Base-by-base conservation (phyloP, 2,797 vertebrate species). In the Knipowitschia caucasica region DNA sequence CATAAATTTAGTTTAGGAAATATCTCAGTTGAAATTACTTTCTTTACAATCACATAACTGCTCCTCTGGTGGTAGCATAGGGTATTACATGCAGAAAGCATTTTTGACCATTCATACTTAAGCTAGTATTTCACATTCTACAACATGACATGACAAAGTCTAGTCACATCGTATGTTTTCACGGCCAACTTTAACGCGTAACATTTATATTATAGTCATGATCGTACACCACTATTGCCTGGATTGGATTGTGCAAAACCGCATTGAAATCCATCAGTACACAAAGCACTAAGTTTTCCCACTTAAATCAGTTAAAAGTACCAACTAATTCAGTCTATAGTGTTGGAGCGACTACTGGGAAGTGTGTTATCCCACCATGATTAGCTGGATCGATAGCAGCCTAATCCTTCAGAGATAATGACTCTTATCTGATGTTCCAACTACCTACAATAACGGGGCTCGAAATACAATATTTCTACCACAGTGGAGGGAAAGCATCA, bases 331-430 rank as follows among this genome's bases (percentile, higher is more conserved):
- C 73, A 59, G 80, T 29, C 74, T 79, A 78, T 60, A 72, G 72
- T 64, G 50, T 53, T 56, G 55, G 50, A 61, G 36, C 63, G 63
- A 53, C 61, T 64, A 47, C 39, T 21, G 63, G 57, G 62, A 57
- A 55, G 69, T 71, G 74, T 64, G 80, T 85, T 82, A 85, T 84
- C 73, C 71, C 60, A 56, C 66, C 57, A 55, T 64, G 76, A 86
- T 88, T 84, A 83, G 75, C 76, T 80, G 67, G 72, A 81, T 84
- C 82, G 69, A 71, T 71, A 65, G 75, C 70, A 60, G 70, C 56
- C 67, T 86, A 86, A 88, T 87, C 86, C 77, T 78, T 80, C 62
- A 79, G 61, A 78, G 80, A 88, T 84, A 85, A 85, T 75, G 64
- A 69, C 70, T 78, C 75, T 80, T 72, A 83, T 78, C 82, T 75